Evolutionary conservation across 2,113 vertebrate genomes (phyloP), one percentile per base, ranked within the genome.

Genomic region (Haemorhous mexicanus): DNA sequence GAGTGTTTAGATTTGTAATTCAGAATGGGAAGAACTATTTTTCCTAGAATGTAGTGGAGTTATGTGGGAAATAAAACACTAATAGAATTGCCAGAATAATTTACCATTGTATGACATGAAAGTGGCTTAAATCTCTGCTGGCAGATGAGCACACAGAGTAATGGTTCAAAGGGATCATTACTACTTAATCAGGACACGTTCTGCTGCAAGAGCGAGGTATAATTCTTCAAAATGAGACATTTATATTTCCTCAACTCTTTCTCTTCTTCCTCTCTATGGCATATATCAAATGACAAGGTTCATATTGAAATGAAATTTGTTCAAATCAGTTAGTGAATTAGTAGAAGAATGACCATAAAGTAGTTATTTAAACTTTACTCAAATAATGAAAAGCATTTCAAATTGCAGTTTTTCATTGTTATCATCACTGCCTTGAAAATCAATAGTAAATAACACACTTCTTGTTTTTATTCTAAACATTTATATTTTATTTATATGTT

Each of bases 81-180:
- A 83, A 83, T 61, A 93, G 86, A 84, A 84, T 88, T 66, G 33
- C 85, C 64, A 70, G 85, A 67, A 70, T 89, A 92, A 92, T 89
- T 93, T 90, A 80, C 37, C 10, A 9, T 86, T 77, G n/a, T 28
- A 46, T 79, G 72, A 83, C 64, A 86, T 69, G 44, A 76, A 93
- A 91, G 93, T 55, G 77, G 49, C 81, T 96, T 96, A 96, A 91
- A 93, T 95, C 74, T 93, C 92, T 91, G 53, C 75, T 91, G 74
- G 84, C 90, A 93, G 74, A 91, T 58, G 56, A 95, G 69, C 69
- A 93, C 41, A 64, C n/a, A 82, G 66, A 82, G 70, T 44, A 87
- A 95, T 89, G 69, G 74, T 82, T 94, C 74, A 85, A 89, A 94
- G 58, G 85, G 78, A 96, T 84, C 84, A 64, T 93, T 94, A 76